Evolutionary conservation across 1,140 invertebrate species (phyloP).

Genomic region (Drosophila tristis): DNA sequence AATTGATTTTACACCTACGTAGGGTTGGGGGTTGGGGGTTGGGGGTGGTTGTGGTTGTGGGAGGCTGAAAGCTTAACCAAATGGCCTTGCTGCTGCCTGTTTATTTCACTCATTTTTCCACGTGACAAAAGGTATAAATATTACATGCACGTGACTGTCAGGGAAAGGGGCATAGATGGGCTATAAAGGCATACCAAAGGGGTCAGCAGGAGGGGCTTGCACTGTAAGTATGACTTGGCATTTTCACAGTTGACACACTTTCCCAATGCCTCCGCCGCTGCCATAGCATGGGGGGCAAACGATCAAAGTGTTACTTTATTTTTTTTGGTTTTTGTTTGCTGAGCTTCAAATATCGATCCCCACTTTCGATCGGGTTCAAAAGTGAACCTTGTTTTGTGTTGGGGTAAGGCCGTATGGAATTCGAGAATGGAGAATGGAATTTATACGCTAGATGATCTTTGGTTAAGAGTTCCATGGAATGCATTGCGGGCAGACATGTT

Average conservation of each 20-base stretch:
- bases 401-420: no score
- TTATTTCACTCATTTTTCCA: conserved; percentile 24
- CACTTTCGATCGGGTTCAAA: conserved; percentile 26
- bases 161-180: neutral
- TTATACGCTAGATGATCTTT: no score
- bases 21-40: neutral
- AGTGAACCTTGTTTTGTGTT: no score
- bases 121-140: conserved; percentile 54
- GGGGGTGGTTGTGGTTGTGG: no score
- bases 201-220: conserved; percentile 1
- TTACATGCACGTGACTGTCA: conserved; percentile 37
- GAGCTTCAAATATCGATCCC: neutral
- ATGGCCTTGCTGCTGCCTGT: neutral
- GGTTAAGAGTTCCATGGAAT: no score
- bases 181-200: neutral
- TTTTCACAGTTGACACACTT: conserved; percentile 21
- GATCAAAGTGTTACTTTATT: neutral
- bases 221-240: conserved; percentile 11
- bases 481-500: no score
- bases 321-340: neutral
- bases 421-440: no score
- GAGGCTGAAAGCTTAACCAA: conserved; percentile 14
- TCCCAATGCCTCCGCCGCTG: neutral
- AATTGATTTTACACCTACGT: conserved; percentile 70
- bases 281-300: no score